Evolutionary conservation across 2,113 vertebrate genomes (phyloP), one percentile per base, ranked within the genome.

Genomic region (Psilopogon haemacephalus): DNA sequence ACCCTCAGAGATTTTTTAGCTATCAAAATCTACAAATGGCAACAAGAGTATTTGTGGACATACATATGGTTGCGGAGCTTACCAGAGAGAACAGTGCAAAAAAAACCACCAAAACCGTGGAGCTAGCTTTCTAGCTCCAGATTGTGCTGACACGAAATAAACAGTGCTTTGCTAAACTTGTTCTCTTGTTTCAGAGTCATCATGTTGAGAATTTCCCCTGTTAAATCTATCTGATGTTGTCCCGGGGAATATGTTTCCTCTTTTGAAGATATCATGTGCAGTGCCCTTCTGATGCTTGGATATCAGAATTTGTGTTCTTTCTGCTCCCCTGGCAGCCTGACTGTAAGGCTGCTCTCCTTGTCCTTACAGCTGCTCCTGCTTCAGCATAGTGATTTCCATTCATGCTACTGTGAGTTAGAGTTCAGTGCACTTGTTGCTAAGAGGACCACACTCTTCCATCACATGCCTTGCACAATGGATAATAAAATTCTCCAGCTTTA

Each of bases 401-500:
- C 30, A 65, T 68, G 1, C 16, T 59, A 64, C 82, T 63, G 1
- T 9, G 74, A 64, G 69, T 68, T 70, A 67, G 80, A 87, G 28
- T 69, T 83, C 11, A 1, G 1, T 54, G 55, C 82, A 21, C 42
- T 79, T 58, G 50, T 27, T 60, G 68, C 81, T 40, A 68, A 60
- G 62, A 90, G 56, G 48, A 91, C 38, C 55, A 1, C 15, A 42
- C 60, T 86, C 35, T 74, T 86, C 85, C 65, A 68, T 85, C 46
- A 19, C 32, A 18, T 56, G 71, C 54, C 56, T 83, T 38, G 64
- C 56, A 42, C 62, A 62, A 46, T 37, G 40, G 60, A 33, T 93
- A 90, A 89, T 93, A 86, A 92, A 90, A 89, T 58, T 75, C 78
- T 83, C 46, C 64, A 30, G 0, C 76, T 91, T 68, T 94, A 58